Conservation (phyloP, 2,113 vertebrate genomes). For the Pterocles gutturalis region DNA sequence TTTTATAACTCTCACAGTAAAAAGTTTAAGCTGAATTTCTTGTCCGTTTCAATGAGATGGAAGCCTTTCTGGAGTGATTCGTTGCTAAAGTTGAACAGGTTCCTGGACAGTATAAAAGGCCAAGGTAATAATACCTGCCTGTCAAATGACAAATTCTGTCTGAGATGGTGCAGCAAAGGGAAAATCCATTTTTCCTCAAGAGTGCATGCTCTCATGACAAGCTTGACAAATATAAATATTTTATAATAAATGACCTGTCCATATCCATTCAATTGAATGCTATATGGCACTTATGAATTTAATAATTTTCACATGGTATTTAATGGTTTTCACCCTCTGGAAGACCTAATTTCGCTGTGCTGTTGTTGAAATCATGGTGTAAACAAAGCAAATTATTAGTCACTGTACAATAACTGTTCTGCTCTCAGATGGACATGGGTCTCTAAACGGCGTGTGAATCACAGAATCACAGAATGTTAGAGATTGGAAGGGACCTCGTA, state of each 20-base stretch:
- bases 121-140: slow-evolving; percentile 50
- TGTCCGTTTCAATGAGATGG: neutral
- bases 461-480: too few relatives aligned
- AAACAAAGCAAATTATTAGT: neutral
- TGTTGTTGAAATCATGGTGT: neutral
- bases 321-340: neutral
- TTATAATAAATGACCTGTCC: slow-evolving; percentile 49
- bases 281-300: neutral
- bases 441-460: neutral
- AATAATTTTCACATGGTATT: neutral
- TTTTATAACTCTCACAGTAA: neutral
- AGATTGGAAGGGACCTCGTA: too few relatives aligned
- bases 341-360: neutral
- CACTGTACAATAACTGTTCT: neutral
- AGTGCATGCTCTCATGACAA: neutral
- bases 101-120: neutral
- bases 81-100: neutral
- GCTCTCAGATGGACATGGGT: neutral
- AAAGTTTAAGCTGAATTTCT: neutral
- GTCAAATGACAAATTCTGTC: slow-evolving; percentile 52
- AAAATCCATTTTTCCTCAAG: slow-evolving; percentile 15
- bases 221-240: slow-evolving; percentile 45
- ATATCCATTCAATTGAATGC: neutral
- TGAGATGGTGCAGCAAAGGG: neutral
- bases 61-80: neutral